A percentile compares a stretch with the other conserved stretches of the same genome.
These are phyloP conservation scores for Gymnothorax reevesii DNA, from an alignment of 2,797 vertebrate genomes.

Conservation along the genomic window DNA sequence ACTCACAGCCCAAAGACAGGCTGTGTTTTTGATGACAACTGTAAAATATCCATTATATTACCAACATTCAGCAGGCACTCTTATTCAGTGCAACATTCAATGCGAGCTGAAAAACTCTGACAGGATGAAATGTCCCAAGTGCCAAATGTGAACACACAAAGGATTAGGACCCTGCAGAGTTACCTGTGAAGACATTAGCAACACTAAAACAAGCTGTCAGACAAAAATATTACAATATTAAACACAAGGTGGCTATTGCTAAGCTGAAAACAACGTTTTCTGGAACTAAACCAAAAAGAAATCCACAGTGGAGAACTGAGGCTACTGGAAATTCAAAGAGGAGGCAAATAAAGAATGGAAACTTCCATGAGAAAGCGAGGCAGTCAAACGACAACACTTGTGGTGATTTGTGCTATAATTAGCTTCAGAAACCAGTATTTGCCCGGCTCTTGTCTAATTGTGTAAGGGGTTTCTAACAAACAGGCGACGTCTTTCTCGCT, in stretches of 20 bases:
- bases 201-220: too few species aligned
- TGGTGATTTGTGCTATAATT: background rate
- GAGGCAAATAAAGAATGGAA: background rate
- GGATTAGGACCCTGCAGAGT: too few species aligned
- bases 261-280: too few species aligned
- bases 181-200: too few species aligned
- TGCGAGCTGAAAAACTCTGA: too few species aligned
- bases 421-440: background rate
- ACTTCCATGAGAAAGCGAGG: background rate
- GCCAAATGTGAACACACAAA: too few species aligned
- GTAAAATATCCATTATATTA: background rate
- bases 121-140: too few species aligned
- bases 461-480: background rate
- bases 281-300: too few species aligned
- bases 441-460: background rate
- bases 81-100: too few species aligned
- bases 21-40: background rate
- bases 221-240: too few species aligned
- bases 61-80: too few species aligned
- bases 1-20: background rate
- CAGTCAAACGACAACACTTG: background rate
- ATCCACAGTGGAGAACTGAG: background rate
- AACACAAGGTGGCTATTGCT: too few species aligned
- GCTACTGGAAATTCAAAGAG: background rate
- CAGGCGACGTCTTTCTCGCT: conserved; percentile 8